These are phyloP conservation scores for Pachypeltis micranthus DNA, from an alignment of 1,140 invertebrate species.

Conservation along the genomic window DNA sequence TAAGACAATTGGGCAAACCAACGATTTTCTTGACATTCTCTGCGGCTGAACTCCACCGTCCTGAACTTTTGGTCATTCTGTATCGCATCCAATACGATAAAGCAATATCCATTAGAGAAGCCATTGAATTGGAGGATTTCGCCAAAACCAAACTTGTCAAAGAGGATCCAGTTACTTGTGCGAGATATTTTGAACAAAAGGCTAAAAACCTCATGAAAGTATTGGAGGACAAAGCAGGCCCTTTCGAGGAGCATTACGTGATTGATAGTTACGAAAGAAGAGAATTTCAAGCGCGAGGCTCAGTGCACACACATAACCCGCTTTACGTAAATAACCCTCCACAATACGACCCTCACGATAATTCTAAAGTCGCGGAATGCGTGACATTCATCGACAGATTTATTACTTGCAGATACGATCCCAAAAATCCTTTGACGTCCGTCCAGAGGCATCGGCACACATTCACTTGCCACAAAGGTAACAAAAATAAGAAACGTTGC, in stretches of 20 bases:
- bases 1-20: neutral
- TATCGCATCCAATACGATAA: neutral
- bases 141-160: neutral
- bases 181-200: neutral
- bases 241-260: conserved; percentile 1
- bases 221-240: neutral
- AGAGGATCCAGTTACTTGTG: neutral
- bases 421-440: neutral
- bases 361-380: neutral
- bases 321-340: neutral
- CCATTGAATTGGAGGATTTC: neutral
- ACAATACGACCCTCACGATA: neutral
- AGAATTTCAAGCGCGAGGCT: conserved; percentile 11
- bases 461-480: conserved; percentile 4
- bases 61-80: neutral
- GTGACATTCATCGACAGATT: conserved; percentile 11
- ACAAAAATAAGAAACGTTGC: neutral
- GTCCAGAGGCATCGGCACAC: neutral
- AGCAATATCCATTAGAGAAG: neutral
- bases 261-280: neutral
- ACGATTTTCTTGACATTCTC: conserved; percentile 7
- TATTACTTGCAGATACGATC: conserved; percentile 12
- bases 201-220: neutral
- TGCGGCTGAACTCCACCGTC: neutral
- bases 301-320: neutral